A percentile compares a stretch with the other conserved stretches of the same genome.
These are phyloP conservation scores for Ips typographus DNA, from an alignment of 1,140 invertebrate genomes.

Conservation along the genomic window DNA sequence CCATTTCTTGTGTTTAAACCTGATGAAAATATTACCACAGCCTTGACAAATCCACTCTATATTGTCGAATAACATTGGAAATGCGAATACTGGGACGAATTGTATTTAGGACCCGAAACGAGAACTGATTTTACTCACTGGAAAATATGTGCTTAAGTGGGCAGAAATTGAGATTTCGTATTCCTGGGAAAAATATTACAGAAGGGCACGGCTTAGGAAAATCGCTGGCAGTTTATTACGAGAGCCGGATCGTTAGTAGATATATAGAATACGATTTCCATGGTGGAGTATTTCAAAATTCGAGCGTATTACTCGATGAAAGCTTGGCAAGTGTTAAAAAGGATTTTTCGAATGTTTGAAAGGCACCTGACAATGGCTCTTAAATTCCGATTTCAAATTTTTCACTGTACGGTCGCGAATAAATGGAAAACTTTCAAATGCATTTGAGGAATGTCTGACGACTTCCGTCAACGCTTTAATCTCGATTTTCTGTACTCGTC, in stretches of 20 bases:
- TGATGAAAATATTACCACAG: too few relatives aligned
- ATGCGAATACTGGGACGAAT: too few relatives aligned
- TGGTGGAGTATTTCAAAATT: constrained; percentile 4
- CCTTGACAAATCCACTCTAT: too few relatives aligned
- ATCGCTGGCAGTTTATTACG: constrained; percentile 14
- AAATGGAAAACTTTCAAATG: background rate
- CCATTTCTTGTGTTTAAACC: too few relatives aligned
- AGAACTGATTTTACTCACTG: constrained; percentile 5
- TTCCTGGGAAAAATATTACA: constrained; percentile 13
- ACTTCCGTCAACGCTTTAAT: too few relatives aligned
- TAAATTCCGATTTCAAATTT: background rate
- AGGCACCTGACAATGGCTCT: background rate
- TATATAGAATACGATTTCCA: constrained; percentile 8
- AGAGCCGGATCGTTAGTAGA: constrained; percentile 9
- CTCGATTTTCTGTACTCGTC: too few relatives aligned
- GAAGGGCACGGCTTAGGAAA: constrained; percentile 10
- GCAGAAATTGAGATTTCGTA: constrained; percentile 14
- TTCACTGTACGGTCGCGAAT: background rate
- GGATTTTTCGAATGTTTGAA: background rate
- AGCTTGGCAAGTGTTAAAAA: constrained; percentile 5
- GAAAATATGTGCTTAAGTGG: constrained; percentile 13
- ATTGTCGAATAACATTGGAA: too few relatives aligned
- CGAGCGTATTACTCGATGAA: background rate
- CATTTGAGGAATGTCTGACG: background rate
- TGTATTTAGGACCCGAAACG: background rate